A percentile compares a stretch with the other conserved stretches of the same genome.
These are phyloP conservation scores for Lateolabrax maculatus DNA, from an alignment of 2,797 vertebrate genomes.

Conservation along the genomic window DNA sequence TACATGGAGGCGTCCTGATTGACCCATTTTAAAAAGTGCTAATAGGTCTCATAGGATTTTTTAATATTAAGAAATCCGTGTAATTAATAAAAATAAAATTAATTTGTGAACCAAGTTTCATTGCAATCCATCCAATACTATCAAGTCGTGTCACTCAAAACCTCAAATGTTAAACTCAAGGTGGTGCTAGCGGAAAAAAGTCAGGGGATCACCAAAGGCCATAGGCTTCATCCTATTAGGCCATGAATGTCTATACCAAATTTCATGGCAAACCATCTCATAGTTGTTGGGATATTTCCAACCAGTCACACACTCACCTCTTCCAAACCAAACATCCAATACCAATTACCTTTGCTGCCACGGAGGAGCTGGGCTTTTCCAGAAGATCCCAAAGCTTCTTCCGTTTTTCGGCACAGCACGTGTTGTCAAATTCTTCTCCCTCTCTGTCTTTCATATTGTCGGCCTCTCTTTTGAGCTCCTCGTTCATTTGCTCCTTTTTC, in stretches of 20 bases:
- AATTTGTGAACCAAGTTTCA: too few relatives aligned
- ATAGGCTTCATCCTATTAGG: background rate
- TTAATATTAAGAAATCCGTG: too few relatives aligned
- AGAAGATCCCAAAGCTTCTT: slow-evolving; percentile 99
- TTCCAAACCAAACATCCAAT: slow-evolving; percentile 5
- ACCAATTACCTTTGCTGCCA: slow-evolving; percentile 95
- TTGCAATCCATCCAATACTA: background rate
- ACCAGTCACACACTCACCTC: slow-evolving; percentile 22
- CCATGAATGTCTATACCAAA: background rate
- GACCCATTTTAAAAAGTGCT: slow-evolving; percentile 16
- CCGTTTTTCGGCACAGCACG: slow-evolving; percentile 96
- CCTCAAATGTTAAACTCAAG: background rate
- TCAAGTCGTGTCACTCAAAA: background rate
- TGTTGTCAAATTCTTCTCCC: slow-evolving; percentile 98
- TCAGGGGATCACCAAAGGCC: background rate
- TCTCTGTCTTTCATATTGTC: slow-evolving; percentile 95
- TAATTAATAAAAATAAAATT: too few relatives aligned
- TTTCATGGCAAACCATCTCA: background rate
- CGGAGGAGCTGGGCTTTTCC: slow-evolving; percentile 98
- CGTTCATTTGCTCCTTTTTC: slow-evolving; percentile 99
- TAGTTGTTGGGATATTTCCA: background rate
- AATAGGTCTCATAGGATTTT: slow-evolving; percentile 1
- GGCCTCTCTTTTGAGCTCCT: slow-evolving; percentile 97
- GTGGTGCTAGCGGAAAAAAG: background rate
- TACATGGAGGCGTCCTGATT: slow-evolving; percentile 9